Evolutionary conservation across 1,140 invertebrate species (phyloP).

Genomic region (Apis florea): DNA sequence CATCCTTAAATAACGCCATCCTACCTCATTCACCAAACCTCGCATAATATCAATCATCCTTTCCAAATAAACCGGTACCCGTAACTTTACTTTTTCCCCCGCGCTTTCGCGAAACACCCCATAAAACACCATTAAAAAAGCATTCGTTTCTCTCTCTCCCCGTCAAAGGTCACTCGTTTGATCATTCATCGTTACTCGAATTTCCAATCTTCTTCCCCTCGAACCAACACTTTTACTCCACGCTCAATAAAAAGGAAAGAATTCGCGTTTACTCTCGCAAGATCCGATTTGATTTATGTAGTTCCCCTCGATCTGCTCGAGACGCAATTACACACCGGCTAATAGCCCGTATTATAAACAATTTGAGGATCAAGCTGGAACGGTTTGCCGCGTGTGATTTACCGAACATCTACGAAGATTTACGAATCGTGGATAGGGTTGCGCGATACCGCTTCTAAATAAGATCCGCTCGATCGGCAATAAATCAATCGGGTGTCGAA

Average conservation of each 20-base stretch:
- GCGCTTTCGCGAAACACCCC: not conserved
- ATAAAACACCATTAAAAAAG: not conserved
- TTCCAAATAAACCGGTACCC: not conserved
- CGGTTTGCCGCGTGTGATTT: conserved; percentile 17
- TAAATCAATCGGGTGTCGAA: conserved; percentile 51
- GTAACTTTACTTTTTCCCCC: not conserved
- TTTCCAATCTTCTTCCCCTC: not conserved
- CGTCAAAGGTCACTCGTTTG: not conserved
- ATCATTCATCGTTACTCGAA: not conserved
- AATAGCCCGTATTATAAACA: conserved; percentile 59
- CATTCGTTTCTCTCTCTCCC: not conserved
- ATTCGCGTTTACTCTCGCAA: not conserved
- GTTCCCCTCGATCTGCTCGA: conserved; percentile 18
- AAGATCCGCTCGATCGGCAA: conserved; percentile 24
- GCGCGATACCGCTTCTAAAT: conserved; percentile 34
- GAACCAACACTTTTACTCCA: not conserved
- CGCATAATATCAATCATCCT: not conserved
- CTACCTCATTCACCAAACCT: not conserved
- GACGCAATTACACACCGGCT: conserved; percentile 39
- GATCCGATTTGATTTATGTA: conserved; percentile 50
- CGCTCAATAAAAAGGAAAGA: not conserved
- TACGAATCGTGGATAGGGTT: conserved; percentile 39
- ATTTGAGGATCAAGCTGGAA: conserved; percentile 15
- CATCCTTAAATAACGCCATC: not conserved
- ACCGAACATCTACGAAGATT: not conserved